Percentiles rank a stretch among this genome's conserved stretches.
Evolutionary conservation across 2,888 invertebrate genomes (phyloP).

Genomic region (Ametastegia equiseti): DNA sequence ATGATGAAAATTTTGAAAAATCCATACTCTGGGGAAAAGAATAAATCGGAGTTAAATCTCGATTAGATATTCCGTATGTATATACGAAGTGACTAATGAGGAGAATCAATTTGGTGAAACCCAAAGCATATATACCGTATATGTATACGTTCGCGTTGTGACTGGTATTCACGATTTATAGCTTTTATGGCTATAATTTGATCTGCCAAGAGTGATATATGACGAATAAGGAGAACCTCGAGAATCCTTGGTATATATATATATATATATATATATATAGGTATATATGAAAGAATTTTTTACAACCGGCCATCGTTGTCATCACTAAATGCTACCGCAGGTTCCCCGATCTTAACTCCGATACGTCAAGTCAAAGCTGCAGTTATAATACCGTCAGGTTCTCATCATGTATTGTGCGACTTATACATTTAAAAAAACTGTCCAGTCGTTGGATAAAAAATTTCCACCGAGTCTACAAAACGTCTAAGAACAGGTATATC

Average conservation of each 20-base stretch:
- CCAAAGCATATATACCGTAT: neutral
- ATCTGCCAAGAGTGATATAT: conserved; percentile 39
- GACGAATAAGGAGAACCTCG: conserved; percentile 17
- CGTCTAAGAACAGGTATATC: neutral
- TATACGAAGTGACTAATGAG: neutral
- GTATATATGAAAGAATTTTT: conserved; percentile 33
- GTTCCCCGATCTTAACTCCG: conserved; percentile 29
- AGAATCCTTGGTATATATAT: conserved; percentile 20
- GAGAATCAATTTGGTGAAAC: neutral
- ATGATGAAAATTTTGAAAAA: neutral
- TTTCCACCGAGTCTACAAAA: neutral
- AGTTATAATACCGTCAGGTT: conserved; percentile 33
- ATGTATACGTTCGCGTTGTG: neutral
- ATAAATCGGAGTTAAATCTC: neutral
- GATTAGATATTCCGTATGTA: neutral
- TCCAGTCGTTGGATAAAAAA: neutral
- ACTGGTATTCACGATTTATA: conserved; percentile 25
- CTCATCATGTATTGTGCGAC: conserved; percentile 34
- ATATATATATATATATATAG: neutral
- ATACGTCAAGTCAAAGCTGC: neutral
- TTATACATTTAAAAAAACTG: conserved; percentile 37
- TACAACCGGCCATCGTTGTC: conserved; percentile 37
- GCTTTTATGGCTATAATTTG: conserved; percentile 34
- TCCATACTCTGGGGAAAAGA: neutral
- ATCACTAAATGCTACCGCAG: conserved; percentile 29